Evolutionary conservation across 53 echinoderm and acorn worm genomes (phyloP).

Genomic region (Echinometra lucunter): DNA sequence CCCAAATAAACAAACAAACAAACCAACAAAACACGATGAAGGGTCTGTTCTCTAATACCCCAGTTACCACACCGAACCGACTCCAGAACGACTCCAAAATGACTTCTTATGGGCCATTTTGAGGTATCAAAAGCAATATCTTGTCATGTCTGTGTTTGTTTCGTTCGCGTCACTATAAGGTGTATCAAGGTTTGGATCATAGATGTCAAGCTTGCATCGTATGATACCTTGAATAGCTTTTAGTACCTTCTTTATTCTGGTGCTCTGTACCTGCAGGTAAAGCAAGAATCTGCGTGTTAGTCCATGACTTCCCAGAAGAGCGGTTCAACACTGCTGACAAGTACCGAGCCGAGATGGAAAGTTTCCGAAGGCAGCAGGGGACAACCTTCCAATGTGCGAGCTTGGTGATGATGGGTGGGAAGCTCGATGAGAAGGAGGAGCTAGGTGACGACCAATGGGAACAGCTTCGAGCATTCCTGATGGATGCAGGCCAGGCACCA

Average conservation of each 20-base stretch:
- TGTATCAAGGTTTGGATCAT: too few species aligned
- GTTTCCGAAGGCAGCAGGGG: neutral
- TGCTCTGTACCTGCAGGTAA: neutral
- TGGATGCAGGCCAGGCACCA: constrained; percentile 1
- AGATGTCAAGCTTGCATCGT: too few species aligned
- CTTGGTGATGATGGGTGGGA: neutral
- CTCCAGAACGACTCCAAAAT: too few species aligned
- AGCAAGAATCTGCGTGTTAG: neutral
- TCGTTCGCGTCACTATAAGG: too few species aligned
- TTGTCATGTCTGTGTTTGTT: too few species aligned
- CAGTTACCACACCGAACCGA: too few species aligned
- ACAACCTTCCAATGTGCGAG: neutral
- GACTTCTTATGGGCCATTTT: too few species aligned
- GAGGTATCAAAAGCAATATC: too few species aligned
- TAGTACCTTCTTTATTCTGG: neutral
- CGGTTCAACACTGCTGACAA: neutral
- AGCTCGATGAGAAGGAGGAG: constrained; percentile 13
- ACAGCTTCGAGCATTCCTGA: neutral
- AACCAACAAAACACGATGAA: too few species aligned
- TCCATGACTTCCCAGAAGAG: neutral
- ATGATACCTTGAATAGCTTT: too few species aligned
- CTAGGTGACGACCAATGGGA: neutral
- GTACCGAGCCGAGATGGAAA: neutral
- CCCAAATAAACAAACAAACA: too few species aligned
- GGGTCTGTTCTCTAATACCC: too few species aligned